Evolutionary conservation across 2,888 invertebrate genomes (phyloP).

Genomic region (Pachycephus smyrnensis): DNA sequence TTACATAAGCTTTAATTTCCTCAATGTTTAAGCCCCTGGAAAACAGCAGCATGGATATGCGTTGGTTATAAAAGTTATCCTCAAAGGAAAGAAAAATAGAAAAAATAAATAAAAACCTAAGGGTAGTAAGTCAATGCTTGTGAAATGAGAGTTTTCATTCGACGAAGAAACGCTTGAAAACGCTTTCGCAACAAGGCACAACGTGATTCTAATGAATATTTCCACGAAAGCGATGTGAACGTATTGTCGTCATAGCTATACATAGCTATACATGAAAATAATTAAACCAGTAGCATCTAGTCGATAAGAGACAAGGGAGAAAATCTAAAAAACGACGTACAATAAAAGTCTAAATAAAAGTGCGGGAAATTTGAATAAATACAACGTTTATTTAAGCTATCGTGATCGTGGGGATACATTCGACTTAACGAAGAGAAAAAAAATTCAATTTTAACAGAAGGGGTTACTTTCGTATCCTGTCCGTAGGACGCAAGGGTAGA

Average conservation of each 20-base stretch:
- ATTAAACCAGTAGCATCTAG: too few relatives aligned
- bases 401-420: not conserved
- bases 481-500: not conserved
- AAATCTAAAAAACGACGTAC: too few relatives aligned
- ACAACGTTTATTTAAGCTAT: conserved; percentile 11
- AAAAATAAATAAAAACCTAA: not conserved
- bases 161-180: not conserved
- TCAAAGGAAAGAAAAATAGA: not conserved
- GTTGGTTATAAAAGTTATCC: conserved; percentile 9
- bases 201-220: too few relatives aligned
- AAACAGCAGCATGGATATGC: conserved; percentile 8
- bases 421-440: conserved; percentile 6
- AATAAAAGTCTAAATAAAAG: not conserved
- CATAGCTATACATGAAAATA: too few relatives aligned
- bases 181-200: not conserved
- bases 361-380: conserved; percentile 17
- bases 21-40: not conserved
- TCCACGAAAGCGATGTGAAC: too few relatives aligned
- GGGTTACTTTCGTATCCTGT: too few relatives aligned
- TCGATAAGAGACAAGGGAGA: too few relatives aligned
- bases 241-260: too few relatives aligned
- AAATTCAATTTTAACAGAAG: conserved; percentile 13
- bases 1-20: conserved; percentile 7
- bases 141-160: not conserved
- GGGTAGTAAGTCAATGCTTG: not conserved